Percentiles rank a stretch among this genome's conserved stretches.
These are phyloP conservation scores for Sabellastarte sp. DNA, from an alignment of 2,888 invertebrate genomes.

Conservation along the genomic window DNA sequence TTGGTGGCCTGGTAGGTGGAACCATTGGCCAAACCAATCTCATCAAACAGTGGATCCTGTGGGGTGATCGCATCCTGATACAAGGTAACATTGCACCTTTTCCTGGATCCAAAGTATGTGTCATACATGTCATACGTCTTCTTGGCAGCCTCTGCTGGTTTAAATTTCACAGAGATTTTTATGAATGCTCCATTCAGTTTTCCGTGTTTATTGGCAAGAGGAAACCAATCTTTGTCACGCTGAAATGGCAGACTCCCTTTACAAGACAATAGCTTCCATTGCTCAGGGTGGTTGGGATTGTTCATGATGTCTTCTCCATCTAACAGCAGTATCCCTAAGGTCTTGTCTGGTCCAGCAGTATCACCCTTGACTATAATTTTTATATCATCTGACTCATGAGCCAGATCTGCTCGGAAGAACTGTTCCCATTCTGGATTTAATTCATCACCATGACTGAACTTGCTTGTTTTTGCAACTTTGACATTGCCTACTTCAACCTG, in stretches of 20 bases:
- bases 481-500: background rate
- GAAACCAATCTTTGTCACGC: background rate
- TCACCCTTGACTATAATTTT: too few species aligned
- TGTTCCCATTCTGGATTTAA: background rate
- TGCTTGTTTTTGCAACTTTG: background rate
- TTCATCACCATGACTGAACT: background rate
- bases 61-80: background rate
- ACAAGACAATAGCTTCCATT: background rate
- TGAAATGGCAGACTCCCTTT: background rate
- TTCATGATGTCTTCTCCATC: background rate
- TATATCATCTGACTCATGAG: background rate
- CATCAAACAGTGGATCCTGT: background rate
- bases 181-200: background rate
- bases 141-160: background rate
- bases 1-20: background rate
- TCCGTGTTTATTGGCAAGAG: background rate
- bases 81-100: background rate
- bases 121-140: background rate
- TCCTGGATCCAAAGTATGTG: background rate
- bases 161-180: background rate
- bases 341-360: too few species aligned
- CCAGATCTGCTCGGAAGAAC: background rate
- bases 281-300: background rate
- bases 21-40: background rate
- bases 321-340: too few species aligned